These are phyloP conservation scores for Tympanuchus pallidicinctus DNA, from an alignment of 2,113 vertebrate species.

Conservation along the genomic window DNA sequence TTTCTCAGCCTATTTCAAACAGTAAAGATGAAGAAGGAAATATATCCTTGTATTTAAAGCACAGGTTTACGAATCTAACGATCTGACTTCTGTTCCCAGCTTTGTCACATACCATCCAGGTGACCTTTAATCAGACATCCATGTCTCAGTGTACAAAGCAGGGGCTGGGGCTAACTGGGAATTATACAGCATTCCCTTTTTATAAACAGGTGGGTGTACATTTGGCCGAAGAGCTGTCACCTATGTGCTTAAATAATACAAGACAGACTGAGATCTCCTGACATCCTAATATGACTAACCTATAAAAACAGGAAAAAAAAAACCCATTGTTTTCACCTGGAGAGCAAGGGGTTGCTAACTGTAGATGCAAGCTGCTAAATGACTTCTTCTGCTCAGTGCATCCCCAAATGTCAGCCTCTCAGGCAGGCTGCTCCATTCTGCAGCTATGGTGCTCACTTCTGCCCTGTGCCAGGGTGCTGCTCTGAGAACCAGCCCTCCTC, in stretches of 20 bases:
- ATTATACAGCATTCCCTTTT: neutral
- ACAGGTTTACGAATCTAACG: neutral
- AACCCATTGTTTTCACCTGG: neutral
- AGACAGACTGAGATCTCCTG: neutral
- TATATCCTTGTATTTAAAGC: neutral
- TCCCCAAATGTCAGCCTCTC: neutral
- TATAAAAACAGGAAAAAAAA: neutral
- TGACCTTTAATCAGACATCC: neutral
- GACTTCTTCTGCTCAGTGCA: neutral
- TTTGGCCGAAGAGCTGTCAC: neutral
- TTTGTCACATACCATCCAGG: neutral
- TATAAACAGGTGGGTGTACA: neutral
- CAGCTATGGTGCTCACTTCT: neutral
- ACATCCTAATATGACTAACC: neutral
- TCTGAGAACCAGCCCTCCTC: neutral
- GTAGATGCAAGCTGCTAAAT: neutral
- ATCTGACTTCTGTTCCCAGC: neutral
- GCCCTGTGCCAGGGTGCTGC: neutral
- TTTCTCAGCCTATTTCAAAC: slow-evolving; percentile 21
- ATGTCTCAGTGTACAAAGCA: neutral
- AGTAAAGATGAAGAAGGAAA: neutral
- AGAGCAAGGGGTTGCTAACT: neutral
- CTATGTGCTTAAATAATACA: neutral
- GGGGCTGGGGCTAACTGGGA: neutral
- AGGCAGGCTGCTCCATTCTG: neutral